Percentiles rank a stretch among this genome's conserved stretches.
phyloP scores from a whole-genome alignment of 2,888 invertebrate species.

The Slavum lentiscoides region DNA sequence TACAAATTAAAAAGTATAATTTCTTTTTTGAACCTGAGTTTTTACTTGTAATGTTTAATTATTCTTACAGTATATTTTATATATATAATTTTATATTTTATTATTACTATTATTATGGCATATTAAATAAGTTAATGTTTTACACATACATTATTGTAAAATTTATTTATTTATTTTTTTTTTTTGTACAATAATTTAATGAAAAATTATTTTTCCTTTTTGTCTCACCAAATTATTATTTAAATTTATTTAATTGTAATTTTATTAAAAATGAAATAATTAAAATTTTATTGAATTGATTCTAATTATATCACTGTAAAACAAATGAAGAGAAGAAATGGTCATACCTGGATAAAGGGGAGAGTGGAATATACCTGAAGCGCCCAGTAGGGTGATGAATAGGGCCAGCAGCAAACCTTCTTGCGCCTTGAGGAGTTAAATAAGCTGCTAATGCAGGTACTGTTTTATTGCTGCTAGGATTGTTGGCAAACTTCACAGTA shows the following conservation, averaged over 20 bases:
- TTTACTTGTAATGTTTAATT: background rate
- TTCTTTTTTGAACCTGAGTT: background rate
- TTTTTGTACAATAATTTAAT: background rate
- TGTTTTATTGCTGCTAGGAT: constrained; percentile 83
- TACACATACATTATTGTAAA: too few species aligned
- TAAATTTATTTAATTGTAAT: constrained; percentile 20
- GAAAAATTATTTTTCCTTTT: constrained; percentile 6
- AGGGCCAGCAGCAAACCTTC: constrained; percentile 84
- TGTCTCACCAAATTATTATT: constrained; percentile 40
- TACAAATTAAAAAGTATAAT: background rate
- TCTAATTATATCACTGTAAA: constrained; percentile 47
- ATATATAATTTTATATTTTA: too few species aligned
- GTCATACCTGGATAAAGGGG: constrained; percentile 54
- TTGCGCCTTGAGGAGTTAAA: constrained; percentile 75
- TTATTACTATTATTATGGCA: too few species aligned
- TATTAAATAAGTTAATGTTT: too few species aligned
- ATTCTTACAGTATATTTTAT: background rate
- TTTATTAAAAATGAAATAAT: constrained; percentile 7
- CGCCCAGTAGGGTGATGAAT: constrained; percentile 86
- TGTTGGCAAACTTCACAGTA: constrained; percentile 92
- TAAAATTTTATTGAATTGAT: constrained; percentile 31
- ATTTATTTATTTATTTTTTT: background rate
- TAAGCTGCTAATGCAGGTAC: constrained; percentile 78
- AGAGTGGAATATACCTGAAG: constrained; percentile 71
- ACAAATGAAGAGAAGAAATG: constrained; percentile 53